A percentile compares a stretch with the other conserved stretches of the same genome.
Evolutionary conservation across 2,888 invertebrate genomes (phyloP).

Genomic region (Agelastica alni): DNA sequence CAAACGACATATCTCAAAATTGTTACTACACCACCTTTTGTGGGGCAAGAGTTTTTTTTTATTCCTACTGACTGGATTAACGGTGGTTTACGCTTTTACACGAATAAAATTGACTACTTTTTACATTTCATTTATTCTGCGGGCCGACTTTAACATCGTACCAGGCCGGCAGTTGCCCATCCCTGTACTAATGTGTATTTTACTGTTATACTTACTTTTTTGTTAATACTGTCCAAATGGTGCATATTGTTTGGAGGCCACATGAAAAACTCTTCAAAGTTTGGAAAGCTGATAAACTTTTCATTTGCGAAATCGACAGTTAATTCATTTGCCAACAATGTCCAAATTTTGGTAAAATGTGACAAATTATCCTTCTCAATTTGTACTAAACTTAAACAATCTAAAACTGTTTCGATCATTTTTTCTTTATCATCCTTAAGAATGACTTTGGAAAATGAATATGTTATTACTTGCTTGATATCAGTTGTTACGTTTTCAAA

Average conservation of each 20-base stretch:
- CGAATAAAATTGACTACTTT: too few relatives aligned
- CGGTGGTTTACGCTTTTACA: too few relatives aligned
- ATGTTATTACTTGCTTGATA: slow-evolving; percentile 22
- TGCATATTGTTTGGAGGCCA: slow-evolving; percentile 42
- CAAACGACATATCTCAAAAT: too few relatives aligned
- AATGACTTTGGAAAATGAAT: slow-evolving; percentile 26
- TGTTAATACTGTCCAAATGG: slow-evolving; percentile 30
- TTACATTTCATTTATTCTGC: too few relatives aligned
- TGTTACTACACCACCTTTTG: too few relatives aligned
- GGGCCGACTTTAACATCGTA: too few relatives aligned
- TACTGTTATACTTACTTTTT: slow-evolving; percentile 31
- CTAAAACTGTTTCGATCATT: slow-evolving; percentile 26
- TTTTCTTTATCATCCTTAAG: slow-evolving; percentile 26
- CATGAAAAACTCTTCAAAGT: slow-evolving; percentile 33
- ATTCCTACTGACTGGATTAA: neutral
- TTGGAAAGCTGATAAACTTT: slow-evolving; percentile 26
- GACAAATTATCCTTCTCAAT: slow-evolving; percentile 27
- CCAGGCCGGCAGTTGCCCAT: too few relatives aligned
- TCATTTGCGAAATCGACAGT: slow-evolving; percentile 24
- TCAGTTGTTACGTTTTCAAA: slow-evolving; percentile 10
- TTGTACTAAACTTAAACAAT: slow-evolving; percentile 23
- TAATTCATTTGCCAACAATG: slow-evolving; percentile 28
- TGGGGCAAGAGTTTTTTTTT: neutral
- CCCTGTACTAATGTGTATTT: too few relatives aligned
- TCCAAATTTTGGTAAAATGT: slow-evolving; percentile 36